Evolutionary conservation across 1,140 invertebrate species (phyloP), one percentile per base, ranked within the genome.

Genomic region (Glomeris maerens): DNA sequence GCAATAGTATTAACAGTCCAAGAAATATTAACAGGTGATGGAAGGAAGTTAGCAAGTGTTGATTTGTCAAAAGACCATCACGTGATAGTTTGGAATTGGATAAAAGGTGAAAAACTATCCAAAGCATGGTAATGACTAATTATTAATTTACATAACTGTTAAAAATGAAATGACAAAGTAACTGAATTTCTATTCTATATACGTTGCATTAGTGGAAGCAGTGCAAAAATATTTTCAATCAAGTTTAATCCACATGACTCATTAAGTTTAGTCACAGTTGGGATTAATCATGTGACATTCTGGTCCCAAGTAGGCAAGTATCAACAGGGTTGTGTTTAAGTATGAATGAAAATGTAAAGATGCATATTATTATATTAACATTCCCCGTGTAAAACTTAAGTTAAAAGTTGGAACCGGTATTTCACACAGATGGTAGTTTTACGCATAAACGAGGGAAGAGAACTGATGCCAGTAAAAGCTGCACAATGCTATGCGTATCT

Each of bases 221-320:
- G 67, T 49, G 67, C 67, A 54, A 69, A 69, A 54, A 68, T 70
- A 53, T 70, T 68, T 63, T 64, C 65, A 4, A 61, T 68, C 22
- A 67, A 67, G 50, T 70, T 67, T 67, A 67, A 70, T 59, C 66
- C 66, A 21, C 57, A 64, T 55, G 64, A 66, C 36, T 17, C 45
- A 17, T 62, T 57, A 52, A 60, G 63, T 45, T 48, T 69, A 23
- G 62, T 69, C 4, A 65, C 66, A 38, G 68, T 68, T 25, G 68
- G 68, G 40, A 58, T 66, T 4, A 69, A 69, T 55, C 66, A 67
- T 54, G 68, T 70, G 54, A 69, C 68, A 55, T 70, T 69, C 60
- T 70, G 68, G 68, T 63, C 55, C 31, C 66, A 68, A 55, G 59
- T 64, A 59, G 66, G 66, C 66, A 51, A 40, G 3, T 25, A 27